Percentiles rank a stretch among this genome's conserved stretches.
phyloP scores from a whole-genome alignment of 2,888 invertebrate species.

The Charanyca ferruginea region DNA sequence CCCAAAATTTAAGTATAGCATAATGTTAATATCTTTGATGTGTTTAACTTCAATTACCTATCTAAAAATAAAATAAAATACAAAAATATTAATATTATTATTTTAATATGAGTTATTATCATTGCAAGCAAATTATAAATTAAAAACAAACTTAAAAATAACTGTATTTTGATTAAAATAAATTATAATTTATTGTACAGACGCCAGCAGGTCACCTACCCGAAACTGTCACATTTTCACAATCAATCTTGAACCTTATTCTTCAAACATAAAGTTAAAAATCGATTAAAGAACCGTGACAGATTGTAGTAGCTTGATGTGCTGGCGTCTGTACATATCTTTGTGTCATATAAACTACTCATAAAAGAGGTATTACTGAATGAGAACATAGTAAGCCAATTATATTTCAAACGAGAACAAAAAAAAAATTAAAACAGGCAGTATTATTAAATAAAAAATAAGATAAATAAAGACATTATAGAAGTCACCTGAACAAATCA shows the following conservation, averaged over 20 bases:
- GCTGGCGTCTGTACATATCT: too few species aligned
- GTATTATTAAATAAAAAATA: not conserved
- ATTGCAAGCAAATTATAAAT: not conserved
- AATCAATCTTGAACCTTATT: too few species aligned
- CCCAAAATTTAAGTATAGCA: too few species aligned
- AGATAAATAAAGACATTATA: not conserved
- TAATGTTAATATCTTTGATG: too few species aligned
- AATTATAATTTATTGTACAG: too few species aligned
- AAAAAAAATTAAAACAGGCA: too few species aligned
- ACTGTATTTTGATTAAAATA: too few species aligned
- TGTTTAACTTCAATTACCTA: not conserved
- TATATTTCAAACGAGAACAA: not conserved
- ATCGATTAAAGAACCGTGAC: too few species aligned
- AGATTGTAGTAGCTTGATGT: too few species aligned
- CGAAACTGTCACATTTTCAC: too few species aligned
- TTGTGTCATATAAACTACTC: not conserved
- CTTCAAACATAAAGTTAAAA: too few species aligned
- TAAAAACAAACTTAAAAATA: not conserved
- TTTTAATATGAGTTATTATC: not conserved
- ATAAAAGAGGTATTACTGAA: not conserved
- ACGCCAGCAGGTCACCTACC: too few species aligned
- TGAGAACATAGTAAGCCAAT: not conserved
- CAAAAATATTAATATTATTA: not conserved
- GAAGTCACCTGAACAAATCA: not conserved
- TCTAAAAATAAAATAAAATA: not conserved